Base-by-base conservation (phyloP, 2,888 invertebrate genomes). In the Nemapogon koenigi region DNA sequence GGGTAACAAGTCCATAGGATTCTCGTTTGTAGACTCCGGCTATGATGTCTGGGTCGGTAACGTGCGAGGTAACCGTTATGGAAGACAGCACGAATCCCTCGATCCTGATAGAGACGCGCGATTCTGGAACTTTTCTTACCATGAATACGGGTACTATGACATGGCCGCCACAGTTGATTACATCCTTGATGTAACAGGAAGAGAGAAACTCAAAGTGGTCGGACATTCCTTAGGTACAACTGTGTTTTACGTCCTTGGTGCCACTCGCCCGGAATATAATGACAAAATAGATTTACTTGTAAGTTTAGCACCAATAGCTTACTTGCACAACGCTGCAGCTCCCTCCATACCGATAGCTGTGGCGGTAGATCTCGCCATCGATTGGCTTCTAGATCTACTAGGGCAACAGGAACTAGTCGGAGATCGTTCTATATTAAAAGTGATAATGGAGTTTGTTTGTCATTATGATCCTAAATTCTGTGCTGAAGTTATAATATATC, bases 171-270 rank as follows among this genome's bases (percentile, higher is more conserved):
- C 82, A 56, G 81, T 70, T 4, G 67, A 73, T 45, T 59, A 59
- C 36, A 50, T 72, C 10, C 42, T 66, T 2, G 37, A 46, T 1
- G 35, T 42, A 3, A 87, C 87, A 0, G 72, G 78, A 2, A 64
- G 76, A 26, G 46, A 73, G 1, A 66, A 82, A 40, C 45, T 91
- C 1, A 82, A 81, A 48, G 88, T 86, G 53, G 62, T 87, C 4
- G 91, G 89, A 2, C 88, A 90, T 55, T 90, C 89, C 4, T 82
- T 82, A 60, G 91, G 90, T 15, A 83, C 82, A 0, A 84, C 85
- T 0, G 51, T 65, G 27, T 84, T 82, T 48, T 85, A 75, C 44
- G 81, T 81, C 0, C 73, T 84, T 70, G 57, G 66, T 2, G 76
- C 83, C 1, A 55, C 73, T 25, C 59, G 55, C 17, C 83, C 85